Evolutionary conservation across 2,797 vertebrate species (phyloP).

Genomic region (Syngnathus acus): DNA sequence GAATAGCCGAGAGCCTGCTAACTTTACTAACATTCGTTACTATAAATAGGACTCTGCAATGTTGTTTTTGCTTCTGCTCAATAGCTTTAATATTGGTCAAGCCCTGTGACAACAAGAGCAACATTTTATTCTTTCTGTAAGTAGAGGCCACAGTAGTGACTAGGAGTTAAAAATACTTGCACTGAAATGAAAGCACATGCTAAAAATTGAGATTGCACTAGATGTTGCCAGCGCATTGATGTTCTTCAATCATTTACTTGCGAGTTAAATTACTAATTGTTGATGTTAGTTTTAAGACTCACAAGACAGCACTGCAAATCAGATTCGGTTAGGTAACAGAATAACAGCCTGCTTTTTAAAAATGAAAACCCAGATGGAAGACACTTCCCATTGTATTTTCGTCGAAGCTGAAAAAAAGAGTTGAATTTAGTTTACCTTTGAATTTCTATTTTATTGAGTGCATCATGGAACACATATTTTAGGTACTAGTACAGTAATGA

Average conservation of each 20-base stretch:
- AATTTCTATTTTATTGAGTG: background rate
- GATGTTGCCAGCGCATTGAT: slow-evolving; percentile 1
- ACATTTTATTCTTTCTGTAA: slow-evolving; percentile 4
- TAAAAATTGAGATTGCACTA: slow-evolving; percentile 5
- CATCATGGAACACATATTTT: background rate
- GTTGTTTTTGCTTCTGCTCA: slow-evolving; percentile 37
- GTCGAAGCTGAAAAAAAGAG: background rate
- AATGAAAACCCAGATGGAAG: background rate
- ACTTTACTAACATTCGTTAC: slow-evolving; percentile 59
- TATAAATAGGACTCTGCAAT: slow-evolving; percentile 65
- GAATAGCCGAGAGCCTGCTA: slow-evolving; percentile 58
- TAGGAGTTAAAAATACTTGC: background rate
- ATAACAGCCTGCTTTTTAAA: background rate
- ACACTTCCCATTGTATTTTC: background rate
- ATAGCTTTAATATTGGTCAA: slow-evolving; percentile 23
- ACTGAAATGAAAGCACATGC: background rate
- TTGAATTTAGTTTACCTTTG: background rate
- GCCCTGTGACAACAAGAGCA: slow-evolving; percentile 16
- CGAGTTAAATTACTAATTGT: slow-evolving; percentile 13
- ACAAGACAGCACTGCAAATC: background rate
- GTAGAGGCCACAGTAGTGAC: background rate
- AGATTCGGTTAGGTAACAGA: background rate
- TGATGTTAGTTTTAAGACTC: background rate
- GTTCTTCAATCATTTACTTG: slow-evolving; percentile 1
- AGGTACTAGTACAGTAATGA: background rate